phyloP scores from a whole-genome alignment of 92 coral and sea anemone species.

The Porites evermanni region DNA sequence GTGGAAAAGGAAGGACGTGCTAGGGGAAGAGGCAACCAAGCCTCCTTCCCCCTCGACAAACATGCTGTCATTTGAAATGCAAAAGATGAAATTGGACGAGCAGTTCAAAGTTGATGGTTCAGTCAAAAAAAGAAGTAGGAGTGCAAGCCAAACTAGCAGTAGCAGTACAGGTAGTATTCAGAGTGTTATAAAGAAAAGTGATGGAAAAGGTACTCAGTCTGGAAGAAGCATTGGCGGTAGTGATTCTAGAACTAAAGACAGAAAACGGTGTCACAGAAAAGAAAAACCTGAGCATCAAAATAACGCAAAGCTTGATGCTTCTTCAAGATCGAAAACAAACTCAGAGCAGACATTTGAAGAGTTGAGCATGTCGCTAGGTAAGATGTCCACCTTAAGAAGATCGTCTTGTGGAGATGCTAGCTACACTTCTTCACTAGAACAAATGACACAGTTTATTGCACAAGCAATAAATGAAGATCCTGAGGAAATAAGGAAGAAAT shows the following conservation, averaged over 20 bases:
- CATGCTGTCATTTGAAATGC: constrained; percentile 22
- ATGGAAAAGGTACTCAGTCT: constrained; percentile 25
- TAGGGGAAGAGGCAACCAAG: constrained; percentile 8
- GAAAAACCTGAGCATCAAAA: constrained; percentile 25
- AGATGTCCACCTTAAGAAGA: constrained; percentile 7
- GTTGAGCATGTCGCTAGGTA: not conserved
- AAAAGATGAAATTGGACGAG: constrained; percentile 65
- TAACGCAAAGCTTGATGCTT: constrained; percentile 2
- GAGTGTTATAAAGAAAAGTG: constrained; percentile 76
- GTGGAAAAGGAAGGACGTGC: not conserved
- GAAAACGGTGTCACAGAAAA: constrained; percentile 19
- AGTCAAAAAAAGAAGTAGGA: constrained; percentile 57
- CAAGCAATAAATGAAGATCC: constrained; percentile 82
- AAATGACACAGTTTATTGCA: constrained; percentile 67
- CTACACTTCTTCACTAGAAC: constrained; percentile 22
- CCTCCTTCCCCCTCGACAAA: not conserved
- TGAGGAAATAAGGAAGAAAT: constrained; percentile 68
- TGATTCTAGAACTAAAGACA: constrained; percentile 15
- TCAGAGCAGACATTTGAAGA: constrained; percentile 62
- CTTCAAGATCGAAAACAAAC: not conserved
- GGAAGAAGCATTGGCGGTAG: constrained; percentile 15
- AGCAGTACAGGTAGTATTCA: constrained; percentile 81
- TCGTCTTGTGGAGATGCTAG: constrained; percentile 35
- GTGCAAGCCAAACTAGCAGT: constrained; percentile 74
- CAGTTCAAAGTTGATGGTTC: constrained; percentile 50